Conservation (phyloP, 1,140 invertebrate species). For the Zophobas atratus region DNA sequence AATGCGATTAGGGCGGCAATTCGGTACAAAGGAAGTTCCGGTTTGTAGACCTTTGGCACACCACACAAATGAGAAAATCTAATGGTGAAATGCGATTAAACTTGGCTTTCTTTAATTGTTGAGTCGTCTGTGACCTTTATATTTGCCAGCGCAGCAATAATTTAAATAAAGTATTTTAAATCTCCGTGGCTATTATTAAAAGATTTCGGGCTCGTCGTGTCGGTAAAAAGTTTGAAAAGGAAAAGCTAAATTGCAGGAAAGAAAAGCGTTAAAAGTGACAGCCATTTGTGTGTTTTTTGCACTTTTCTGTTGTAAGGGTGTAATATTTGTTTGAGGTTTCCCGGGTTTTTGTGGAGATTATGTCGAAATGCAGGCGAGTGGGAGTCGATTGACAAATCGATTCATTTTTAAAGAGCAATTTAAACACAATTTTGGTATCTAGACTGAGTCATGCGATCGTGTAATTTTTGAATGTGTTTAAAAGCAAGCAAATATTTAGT, state of each 20-base stretch:
- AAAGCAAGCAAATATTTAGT: constrained; percentile 40
- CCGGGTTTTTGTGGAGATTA: constrained; percentile 1
- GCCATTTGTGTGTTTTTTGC: constrained; percentile 41
- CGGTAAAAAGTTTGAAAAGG: constrained; percentile 33
- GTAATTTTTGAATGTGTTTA: constrained; percentile 38
- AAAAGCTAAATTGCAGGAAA: constrained; percentile 43
- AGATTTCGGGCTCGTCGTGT: constrained; percentile 29
- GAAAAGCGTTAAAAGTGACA: constrained; percentile 43
- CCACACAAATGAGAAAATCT: constrained; percentile 1
- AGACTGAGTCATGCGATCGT: constrained; percentile 18
- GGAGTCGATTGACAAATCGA: constrained; percentile 36
- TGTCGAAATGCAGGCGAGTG: not conserved
- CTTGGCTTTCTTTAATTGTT: too few relatives aligned
- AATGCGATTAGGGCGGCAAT: constrained; percentile 15
- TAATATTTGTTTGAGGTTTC: constrained; percentile 41
- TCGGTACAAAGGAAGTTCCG: constrained; percentile 24
- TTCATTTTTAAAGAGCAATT: constrained; percentile 36
- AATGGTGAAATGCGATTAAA: not conserved
- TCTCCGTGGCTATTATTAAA: constrained; percentile 32
- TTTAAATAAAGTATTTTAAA: constrained; percentile 27
- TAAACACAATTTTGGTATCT: constrained; percentile 22
- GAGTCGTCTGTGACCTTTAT: not conserved
- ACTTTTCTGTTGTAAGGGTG: constrained; percentile 42
- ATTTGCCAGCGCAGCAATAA: not conserved
- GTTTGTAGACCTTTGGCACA: constrained; percentile 13